Conservation (phyloP, 1,140 invertebrate species). For the Heliconius eleuchia region DNA sequence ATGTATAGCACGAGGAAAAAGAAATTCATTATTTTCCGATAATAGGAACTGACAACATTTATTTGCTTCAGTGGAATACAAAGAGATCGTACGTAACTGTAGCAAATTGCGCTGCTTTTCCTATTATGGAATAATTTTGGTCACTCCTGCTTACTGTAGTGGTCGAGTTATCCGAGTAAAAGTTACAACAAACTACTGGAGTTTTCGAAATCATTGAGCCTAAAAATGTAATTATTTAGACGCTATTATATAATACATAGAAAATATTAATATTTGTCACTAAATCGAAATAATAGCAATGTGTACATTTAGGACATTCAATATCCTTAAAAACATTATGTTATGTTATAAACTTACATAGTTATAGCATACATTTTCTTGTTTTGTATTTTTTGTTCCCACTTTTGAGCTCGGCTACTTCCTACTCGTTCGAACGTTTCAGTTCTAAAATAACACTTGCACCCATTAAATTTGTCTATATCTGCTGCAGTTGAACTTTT, state of each 20-base stretch:
- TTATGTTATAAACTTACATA: not conserved
- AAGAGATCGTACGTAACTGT: not conserved
- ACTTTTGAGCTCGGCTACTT: not conserved
- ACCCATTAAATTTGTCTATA: conserved; percentile 25
- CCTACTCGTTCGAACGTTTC: not conserved
- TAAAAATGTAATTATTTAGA: not conserved
- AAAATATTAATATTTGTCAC: not conserved
- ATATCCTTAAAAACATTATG: not conserved
- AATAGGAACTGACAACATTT: not conserved
- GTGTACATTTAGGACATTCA: not conserved
- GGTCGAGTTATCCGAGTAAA: not conserved
- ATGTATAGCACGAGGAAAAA: not conserved
- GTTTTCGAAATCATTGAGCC: not conserved
- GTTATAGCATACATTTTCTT: not conserved
- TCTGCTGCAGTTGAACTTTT: conserved; percentile 34
- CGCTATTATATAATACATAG: not conserved
- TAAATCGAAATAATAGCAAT: not conserved
- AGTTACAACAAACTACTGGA: not conserved
- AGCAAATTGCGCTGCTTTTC: not conserved
- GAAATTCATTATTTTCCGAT: not conserved
- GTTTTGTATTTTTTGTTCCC: not conserved
- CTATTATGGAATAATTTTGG: not conserved
- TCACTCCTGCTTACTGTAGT: not conserved
- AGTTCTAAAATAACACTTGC: conserved; percentile 16
- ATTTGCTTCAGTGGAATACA: not conserved